A percentile compares a stretch with the other conserved stretches of the same genome.
phyloP scores from a whole-genome alignment of 2,797 vertebrate species.

The Emydoidea blandingii region DNA sequence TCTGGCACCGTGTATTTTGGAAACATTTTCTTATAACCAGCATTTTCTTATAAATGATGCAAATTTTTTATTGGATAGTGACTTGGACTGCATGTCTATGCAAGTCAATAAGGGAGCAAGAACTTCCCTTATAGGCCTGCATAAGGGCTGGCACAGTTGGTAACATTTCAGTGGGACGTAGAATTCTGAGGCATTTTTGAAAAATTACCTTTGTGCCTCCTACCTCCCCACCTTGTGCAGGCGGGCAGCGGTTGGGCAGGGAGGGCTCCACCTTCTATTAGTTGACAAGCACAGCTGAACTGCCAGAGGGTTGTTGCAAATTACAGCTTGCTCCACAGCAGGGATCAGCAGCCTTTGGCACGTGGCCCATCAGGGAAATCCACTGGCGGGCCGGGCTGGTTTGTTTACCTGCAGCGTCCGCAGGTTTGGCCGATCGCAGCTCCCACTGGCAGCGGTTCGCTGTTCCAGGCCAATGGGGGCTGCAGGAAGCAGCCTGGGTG shows the following conservation, averaged over 20 bases:
- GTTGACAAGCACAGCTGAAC: not conserved
- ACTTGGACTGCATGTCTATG: not conserved
- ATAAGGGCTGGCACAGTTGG: not conserved
- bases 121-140: not conserved
- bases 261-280: not conserved
- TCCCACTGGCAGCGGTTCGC: too few relatives aligned
- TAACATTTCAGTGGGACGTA: not conserved
- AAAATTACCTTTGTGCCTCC: not conserved
- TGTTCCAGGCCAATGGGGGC: too few relatives aligned
- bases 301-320: not conserved
- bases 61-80: not conserved
- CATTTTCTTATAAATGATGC: accelerated
- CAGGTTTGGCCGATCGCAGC: too few relatives aligned
- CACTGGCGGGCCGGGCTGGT: too few relatives aligned
- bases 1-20: not conserved
- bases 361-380: too few relatives aligned
- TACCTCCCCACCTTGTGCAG: not conserved
- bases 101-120: not conserved
- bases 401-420: too few relatives aligned
- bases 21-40: not conserved
- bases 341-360: too few relatives aligned
- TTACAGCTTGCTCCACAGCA: not conserved
- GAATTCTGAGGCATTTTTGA: not conserved
- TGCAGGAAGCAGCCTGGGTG: too few relatives aligned
- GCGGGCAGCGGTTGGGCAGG: not conserved